These are phyloP conservation scores for Montipora cactus DNA, from an alignment of 64 coral and sea anemone genomes.

Conservation along the genomic window DNA sequence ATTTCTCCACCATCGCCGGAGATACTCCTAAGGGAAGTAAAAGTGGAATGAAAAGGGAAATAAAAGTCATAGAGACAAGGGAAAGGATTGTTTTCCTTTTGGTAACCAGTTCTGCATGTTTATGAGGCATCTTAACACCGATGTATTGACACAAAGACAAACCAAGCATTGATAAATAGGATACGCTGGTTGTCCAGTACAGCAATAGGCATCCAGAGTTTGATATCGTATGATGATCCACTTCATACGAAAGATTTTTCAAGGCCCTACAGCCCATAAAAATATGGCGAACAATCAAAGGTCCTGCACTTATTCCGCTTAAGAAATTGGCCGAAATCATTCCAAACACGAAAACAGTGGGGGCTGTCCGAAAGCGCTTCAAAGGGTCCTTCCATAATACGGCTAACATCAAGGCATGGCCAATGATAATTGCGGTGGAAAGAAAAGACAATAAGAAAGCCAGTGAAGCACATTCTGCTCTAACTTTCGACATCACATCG, in stretches of 20 bases:
- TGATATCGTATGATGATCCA: background rate
- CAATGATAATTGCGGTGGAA: background rate
- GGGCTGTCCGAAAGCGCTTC: slow-evolving; percentile 21
- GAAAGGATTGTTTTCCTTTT: background rate
- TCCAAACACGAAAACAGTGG: slow-evolving; percentile 16
- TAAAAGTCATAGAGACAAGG: background rate
- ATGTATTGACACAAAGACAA: slow-evolving; percentile 49
- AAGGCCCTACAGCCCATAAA: background rate
- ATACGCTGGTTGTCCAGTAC: slow-evolving; percentile 47
- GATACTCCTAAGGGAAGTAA: slow-evolving; percentile 13
- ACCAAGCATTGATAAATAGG: slow-evolving; percentile 41
- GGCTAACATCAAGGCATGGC: slow-evolving; percentile 21
- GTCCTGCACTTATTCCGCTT: slow-evolving; percentile 22
- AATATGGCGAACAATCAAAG: background rate
- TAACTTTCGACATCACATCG: background rate
- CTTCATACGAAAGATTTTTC: background rate
- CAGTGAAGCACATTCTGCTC: background rate
- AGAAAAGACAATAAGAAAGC: background rate
- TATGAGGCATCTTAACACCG: slow-evolving; percentile 43
- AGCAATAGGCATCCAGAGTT: slow-evolving; percentile 2
- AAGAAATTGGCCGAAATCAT: slow-evolving; percentile 28
- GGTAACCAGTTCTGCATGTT: background rate
- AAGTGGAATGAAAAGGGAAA: background rate
- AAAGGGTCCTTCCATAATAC: slow-evolving; percentile 44
- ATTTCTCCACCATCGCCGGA: background rate